Conservation (phyloP, 2,888 invertebrate species). For the Drosophila nigricruria region DNA sequence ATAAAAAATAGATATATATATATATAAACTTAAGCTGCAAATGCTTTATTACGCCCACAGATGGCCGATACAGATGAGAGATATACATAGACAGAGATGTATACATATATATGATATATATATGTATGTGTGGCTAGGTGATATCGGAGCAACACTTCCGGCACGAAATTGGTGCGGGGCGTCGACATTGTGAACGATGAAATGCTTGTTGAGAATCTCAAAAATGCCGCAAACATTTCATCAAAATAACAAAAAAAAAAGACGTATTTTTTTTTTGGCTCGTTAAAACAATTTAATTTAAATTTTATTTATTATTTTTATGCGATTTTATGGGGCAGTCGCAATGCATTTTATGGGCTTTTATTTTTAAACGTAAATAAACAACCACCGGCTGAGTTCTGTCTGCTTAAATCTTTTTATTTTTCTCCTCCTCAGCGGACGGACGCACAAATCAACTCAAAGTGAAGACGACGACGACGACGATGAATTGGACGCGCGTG, state of each 20-base stretch:
- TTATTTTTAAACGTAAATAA: conserved; percentile 78
- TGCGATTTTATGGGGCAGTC: conserved; percentile 54
- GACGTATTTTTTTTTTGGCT: conserved; percentile 20
- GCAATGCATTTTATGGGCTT: conserved; percentile 62
- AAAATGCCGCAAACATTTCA: conserved; percentile 59
- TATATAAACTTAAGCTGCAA: conserved; percentile 62
- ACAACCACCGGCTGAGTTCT: conserved; percentile 69
- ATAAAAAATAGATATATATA: conserved; percentile 13
- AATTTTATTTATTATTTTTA: conserved; percentile 73
- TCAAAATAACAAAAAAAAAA: conserved; percentile 11
- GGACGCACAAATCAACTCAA: conserved; percentile 47
- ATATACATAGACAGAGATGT: conserved; percentile 22
- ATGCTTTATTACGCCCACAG: conserved; percentile 78
- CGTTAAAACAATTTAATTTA: conserved; percentile 61
- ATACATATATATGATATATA: conserved; percentile 21
- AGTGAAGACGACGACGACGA: conserved; percentile 43
- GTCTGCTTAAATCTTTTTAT: conserved; percentile 40
- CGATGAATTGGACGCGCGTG: conserved; percentile 82
- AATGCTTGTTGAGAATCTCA: conserved; percentile 41
- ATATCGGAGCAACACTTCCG: conserved; percentile 70
- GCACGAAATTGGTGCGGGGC: conserved; percentile 48
- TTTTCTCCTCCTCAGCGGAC: conserved; percentile 66
- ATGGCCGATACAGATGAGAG: conserved; percentile 61
- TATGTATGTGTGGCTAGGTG: conserved; percentile 42
- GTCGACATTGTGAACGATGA: conserved; percentile 30